Evolutionary conservation across 2,113 vertebrate genomes (phyloP), one percentile per base, ranked within the genome.

Genomic region (Alaudala cheleensis): DNA sequence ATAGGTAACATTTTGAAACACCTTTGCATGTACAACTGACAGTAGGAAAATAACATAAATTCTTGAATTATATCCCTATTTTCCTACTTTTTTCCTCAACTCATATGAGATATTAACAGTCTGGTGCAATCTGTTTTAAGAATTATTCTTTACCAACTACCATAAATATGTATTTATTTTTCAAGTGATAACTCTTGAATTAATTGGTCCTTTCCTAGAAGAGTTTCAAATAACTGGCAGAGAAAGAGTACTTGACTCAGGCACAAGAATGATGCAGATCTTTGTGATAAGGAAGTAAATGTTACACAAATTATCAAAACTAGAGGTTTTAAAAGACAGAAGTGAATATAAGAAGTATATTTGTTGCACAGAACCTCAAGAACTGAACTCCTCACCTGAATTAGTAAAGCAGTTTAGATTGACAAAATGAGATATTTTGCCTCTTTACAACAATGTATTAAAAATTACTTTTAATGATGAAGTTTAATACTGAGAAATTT

Each of bases 371-470:
- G 44, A 29, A 10, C 60, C 5, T 56, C 33, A 66, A 85, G 28
- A 61, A 45, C 13, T 57, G 64, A 56, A 9, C 42, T 47, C 29
- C 47, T 67, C 12, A 4, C 3, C 16, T 7, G 5, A 37, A 37
- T 54, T 2, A 7, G 6, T 64, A 39, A 71, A 65, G 6, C 25
- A 54, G 19, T 58, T 64, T 58, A 39, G 12, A 39, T 14, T 39
- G 31, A 84, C 21, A 3, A 47, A 51, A 82, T 28, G 6, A 72
- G 13, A 40, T 29, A 29, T 19, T 80, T 54, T 80, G 3, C 26
- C 5, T 72, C 28, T 16, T 86, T 14, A 61, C 11, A 54, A 49
- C 0, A 2, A 47, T 10, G 5, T 2, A 1, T 62, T 72, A 34
- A 44, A 73, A 73, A 56, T 12, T 13, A 45, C 5, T 31, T 79